phyloP scores from a whole-genome alignment of 2,113 vertebrate genomes.

The Sceloporus tristichus region DNA sequence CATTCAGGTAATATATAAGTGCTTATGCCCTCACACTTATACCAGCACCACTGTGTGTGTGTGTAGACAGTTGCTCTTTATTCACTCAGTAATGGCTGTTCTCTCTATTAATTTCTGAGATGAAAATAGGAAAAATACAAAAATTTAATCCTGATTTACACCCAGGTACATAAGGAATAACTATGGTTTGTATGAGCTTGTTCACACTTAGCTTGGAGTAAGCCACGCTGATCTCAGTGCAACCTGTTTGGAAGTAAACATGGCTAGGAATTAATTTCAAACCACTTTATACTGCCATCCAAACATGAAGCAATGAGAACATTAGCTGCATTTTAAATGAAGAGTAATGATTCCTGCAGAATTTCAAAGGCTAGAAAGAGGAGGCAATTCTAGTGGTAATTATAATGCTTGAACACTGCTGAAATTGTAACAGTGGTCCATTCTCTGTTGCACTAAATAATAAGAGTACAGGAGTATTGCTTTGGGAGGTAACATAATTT shows the following conservation, averaged over 20 bases:
- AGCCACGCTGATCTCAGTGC: no score
- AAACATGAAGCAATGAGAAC: neutral
- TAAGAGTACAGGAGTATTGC: neutral
- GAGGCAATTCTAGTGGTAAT: neutral
- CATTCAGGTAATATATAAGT: no score
- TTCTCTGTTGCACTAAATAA: neutral
- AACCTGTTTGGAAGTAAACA: neutral
- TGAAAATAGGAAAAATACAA: no score
- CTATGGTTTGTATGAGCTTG: no score
- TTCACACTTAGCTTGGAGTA: no score
- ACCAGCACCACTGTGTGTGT: no score
- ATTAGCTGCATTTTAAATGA: neutral
- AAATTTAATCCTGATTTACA: no score
- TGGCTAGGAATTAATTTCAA: neutral
- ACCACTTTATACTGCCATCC: neutral
- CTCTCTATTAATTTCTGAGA: no score
- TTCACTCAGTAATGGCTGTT: no score
- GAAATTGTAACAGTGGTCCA: neutral
- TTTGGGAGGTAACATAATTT: constrained; percentile 21
- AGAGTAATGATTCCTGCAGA: neutral
- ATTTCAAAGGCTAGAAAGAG: neutral
- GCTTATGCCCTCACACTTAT: no score
- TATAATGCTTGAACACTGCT: neutral
- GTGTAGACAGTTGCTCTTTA: no score
- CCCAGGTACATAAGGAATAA: no score